Percentiles rank a stretch among this genome's conserved stretches.
phyloP scores from a whole-genome alignment of 2,888 invertebrate species.

The Drosophila parthenogenetica region DNA sequence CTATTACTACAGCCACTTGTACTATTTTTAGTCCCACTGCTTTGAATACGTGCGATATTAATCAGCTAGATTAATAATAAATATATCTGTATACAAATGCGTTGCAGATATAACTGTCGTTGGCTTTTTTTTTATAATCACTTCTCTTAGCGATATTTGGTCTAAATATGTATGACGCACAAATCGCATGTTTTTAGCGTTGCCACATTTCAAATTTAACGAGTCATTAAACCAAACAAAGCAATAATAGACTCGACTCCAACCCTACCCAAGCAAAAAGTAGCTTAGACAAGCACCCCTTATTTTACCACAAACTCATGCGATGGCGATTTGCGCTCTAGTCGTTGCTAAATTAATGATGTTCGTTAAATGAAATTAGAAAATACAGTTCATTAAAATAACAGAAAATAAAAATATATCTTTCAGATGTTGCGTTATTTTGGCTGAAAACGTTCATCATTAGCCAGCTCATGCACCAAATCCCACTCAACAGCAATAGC shows the following conservation, averaged over 20 bases:
- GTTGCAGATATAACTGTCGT: too few species aligned
- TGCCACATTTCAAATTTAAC: slow-evolving; percentile 32
- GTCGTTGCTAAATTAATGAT: not conserved
- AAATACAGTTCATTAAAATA: not conserved
- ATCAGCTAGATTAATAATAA: too few species aligned
- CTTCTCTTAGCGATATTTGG: too few species aligned
- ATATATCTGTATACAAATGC: too few species aligned
- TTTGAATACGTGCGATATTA: too few species aligned
- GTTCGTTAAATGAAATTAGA: too few species aligned
- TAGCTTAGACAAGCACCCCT: slow-evolving; percentile 17
- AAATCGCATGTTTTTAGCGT: slow-evolving; percentile 46
- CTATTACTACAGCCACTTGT: not conserved
- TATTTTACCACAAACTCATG: not conserved
- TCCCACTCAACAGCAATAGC: slow-evolving; percentile 22
- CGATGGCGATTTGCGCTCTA: not conserved
- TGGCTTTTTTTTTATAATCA: too few species aligned
- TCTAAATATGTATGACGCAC: not conserved
- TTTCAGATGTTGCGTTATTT: slow-evolving; percentile 7
- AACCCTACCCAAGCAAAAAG: not conserved
- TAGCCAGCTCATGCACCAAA: slow-evolving; percentile 35
- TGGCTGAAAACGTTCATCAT: slow-evolving; percentile 5
- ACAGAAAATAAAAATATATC: not conserved
- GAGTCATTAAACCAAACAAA: not conserved
- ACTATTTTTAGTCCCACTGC: not conserved
- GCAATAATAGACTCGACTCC: not conserved